Conservation (phyloP, 37 sponge, comb jelly and placozoan species). For the Amphimedon queenslandica region DNA sequence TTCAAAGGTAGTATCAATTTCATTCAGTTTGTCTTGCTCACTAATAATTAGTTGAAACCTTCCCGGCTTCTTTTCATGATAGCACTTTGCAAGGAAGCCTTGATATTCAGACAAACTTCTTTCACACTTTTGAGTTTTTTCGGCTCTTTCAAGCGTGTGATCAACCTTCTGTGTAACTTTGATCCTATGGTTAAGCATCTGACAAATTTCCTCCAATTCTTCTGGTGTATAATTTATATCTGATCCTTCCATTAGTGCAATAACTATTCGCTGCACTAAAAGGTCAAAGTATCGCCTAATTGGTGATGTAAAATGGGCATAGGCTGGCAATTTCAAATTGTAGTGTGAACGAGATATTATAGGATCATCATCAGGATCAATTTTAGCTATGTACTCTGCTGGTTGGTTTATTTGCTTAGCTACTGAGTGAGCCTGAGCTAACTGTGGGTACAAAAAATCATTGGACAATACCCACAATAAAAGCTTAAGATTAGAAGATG, state of each 20-base stretch:
- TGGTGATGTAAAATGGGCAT: slow-evolving; percentile 76
- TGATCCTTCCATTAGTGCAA: neutral
- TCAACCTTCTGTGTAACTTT: slow-evolving; percentile 44
- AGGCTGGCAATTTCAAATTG: slow-evolving; percentile 17
- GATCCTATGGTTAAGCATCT: slow-evolving; percentile 8
- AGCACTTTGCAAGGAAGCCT: too few species aligned
- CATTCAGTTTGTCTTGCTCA: too few species aligned
- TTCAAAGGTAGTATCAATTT: too few species aligned
- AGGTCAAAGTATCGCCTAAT: slow-evolving; percentile 64
- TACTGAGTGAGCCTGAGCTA: slow-evolving; percentile 17
- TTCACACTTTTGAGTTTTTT: slow-evolving; percentile 9
- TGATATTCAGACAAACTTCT: too few species aligned
- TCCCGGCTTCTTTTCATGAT: too few species aligned
- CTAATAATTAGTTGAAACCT: too few species aligned
- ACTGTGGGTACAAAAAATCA: slow-evolving; percentile 35
- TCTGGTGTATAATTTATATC: neutral
- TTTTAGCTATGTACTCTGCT: slow-evolving; percentile 60
- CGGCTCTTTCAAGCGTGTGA: slow-evolving; percentile 3
- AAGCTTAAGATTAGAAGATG: neutral
- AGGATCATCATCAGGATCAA: too few species aligned
- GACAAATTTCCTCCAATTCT: slow-evolving; percentile 9
- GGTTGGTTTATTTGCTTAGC: neutral
- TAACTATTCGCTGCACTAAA: slow-evolving; percentile 37
- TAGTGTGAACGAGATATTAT: slow-evolving; percentile 32
- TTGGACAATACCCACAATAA: slow-evolving; percentile 17